Evolutionary conservation across 2,113 vertebrate species (phyloP).

Genomic region (Heterocephalus glaber): DNA sequence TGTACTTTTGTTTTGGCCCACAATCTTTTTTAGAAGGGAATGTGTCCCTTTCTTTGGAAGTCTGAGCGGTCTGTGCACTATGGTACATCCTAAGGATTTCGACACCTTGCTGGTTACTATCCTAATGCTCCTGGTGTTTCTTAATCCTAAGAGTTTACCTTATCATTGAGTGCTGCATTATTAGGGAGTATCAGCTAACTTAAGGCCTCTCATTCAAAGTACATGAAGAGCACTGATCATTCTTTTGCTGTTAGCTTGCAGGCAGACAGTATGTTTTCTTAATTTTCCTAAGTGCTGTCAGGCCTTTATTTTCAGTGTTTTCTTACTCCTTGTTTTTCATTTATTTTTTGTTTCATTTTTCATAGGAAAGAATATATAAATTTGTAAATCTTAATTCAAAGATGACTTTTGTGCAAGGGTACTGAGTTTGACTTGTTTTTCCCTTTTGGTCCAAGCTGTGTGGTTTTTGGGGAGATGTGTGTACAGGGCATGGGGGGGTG

Average conservation of each 20-base stretch:
- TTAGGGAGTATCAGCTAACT: constrained; percentile 69
- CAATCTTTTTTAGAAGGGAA: constrained; percentile 82
- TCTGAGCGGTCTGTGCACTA: constrained; percentile 83
- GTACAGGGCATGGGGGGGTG: neutral
- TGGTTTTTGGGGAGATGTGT: constrained; percentile 39
- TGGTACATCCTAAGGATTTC: constrained; percentile 77
- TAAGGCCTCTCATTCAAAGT: constrained; percentile 76
- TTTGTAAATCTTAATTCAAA: constrained; percentile 85
- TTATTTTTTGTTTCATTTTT: constrained; percentile 54
- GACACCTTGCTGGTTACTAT: constrained; percentile 68
- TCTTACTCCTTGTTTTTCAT: constrained; percentile 60
- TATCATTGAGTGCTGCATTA: constrained; percentile 70
- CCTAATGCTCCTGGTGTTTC: constrained; percentile 68
- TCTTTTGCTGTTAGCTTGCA: constrained; percentile 75
- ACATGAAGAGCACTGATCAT: constrained; percentile 70
- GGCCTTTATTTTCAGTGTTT: constrained; percentile 76
- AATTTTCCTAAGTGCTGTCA: constrained; percentile 69
- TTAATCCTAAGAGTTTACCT: constrained; percentile 76
- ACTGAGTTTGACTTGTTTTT: constrained; percentile 77
- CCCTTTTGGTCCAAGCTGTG: neutral
- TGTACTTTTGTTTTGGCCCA: constrained; percentile 67
- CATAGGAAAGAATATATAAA: constrained; percentile 86
- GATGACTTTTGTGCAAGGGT: constrained; percentile 64
- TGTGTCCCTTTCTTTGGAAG: constrained; percentile 82
- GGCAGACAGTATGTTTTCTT: constrained; percentile 76